phyloP scores from a whole-genome alignment of 2,888 invertebrate genomes.

The Cosmia trapezina region DNA sequence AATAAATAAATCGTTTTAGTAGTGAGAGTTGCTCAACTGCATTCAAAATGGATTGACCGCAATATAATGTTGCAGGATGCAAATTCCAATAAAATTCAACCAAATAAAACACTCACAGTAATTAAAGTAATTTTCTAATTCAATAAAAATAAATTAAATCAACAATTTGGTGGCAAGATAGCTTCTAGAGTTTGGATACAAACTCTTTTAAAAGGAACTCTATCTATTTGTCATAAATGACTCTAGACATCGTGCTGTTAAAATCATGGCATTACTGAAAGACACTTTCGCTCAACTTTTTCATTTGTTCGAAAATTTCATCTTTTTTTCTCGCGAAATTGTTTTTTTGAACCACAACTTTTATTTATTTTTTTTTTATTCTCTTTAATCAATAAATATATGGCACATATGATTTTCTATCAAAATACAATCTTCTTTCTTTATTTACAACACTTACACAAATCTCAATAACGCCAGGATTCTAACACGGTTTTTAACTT shows the following conservation, averaged over 20 bases:
- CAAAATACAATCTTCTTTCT: background rate
- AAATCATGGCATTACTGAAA: constrained; percentile 61
- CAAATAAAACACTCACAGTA: constrained; percentile 50
- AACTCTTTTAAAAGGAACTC: constrained; percentile 82
- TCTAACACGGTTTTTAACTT: constrained; percentile 56
- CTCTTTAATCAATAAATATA: constrained; percentile 6
- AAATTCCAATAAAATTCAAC: background rate
- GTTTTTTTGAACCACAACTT: too few relatives aligned
- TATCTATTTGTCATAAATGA: constrained; percentile 67
- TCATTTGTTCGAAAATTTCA: background rate
- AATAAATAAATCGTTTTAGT: background rate
- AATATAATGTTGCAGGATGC: background rate
- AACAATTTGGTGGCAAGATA: constrained; percentile 89
- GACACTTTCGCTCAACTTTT: background rate
- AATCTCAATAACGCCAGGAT: constrained; percentile 57
- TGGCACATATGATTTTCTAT: constrained; percentile 26
- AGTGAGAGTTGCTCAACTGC: constrained; percentile 4
- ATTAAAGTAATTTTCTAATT: constrained; percentile 70
- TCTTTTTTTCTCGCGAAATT: background rate
- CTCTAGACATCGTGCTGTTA: constrained; percentile 47
- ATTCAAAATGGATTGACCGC: background rate
- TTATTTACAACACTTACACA: constrained; percentile 28
- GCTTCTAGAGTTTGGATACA: constrained; percentile 80
- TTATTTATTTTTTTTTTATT: background rate
- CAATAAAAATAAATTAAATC: constrained; percentile 82